Evolutionary conservation across 2,113 vertebrate genomes (phyloP).

Genomic region (Varanus salvator): DNA sequence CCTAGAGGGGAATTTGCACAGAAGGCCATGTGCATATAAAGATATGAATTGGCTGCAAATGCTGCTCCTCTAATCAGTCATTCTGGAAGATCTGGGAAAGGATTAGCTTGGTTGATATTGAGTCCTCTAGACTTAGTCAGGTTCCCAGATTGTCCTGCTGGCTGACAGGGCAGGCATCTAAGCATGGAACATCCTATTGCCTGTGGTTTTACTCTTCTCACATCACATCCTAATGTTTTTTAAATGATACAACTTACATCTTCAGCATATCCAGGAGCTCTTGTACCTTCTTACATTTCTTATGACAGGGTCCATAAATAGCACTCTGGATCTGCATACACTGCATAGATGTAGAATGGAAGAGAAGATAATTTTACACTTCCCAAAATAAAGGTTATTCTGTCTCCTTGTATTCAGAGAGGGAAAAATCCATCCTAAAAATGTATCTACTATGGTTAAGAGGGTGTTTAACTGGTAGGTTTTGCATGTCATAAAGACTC

Average conservation of each 20-base stretch:
- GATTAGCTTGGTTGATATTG: background rate
- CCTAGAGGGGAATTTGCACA: background rate
- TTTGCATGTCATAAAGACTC: too few relatives aligned
- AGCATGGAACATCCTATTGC: background rate
- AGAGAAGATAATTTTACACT: background rate
- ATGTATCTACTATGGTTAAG: background rate
- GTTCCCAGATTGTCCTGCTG: background rate
- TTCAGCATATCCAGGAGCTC: constrained; percentile 23
- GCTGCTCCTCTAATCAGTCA: background rate
- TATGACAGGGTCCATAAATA: constrained; percentile 36
- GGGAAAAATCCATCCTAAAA: background rate
- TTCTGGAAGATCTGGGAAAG: background rate
- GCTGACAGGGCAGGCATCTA: background rate
- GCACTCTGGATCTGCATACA: constrained; percentile 55
- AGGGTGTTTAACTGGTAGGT: background rate
- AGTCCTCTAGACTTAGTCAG: background rate
- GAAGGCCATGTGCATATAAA: background rate
- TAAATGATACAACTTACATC: constrained; percentile 54
- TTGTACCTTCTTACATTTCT: constrained; percentile 58
- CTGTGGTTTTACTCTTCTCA: background rate
- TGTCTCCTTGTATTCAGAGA: background rate
- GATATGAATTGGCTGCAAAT: background rate
- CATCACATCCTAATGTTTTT: background rate
- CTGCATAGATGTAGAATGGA: constrained; percentile 25
- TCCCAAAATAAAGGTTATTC: background rate